Conservation (phyloP, 2,797 vertebrate genomes). For the Petrocephalus sullivani region DNA sequence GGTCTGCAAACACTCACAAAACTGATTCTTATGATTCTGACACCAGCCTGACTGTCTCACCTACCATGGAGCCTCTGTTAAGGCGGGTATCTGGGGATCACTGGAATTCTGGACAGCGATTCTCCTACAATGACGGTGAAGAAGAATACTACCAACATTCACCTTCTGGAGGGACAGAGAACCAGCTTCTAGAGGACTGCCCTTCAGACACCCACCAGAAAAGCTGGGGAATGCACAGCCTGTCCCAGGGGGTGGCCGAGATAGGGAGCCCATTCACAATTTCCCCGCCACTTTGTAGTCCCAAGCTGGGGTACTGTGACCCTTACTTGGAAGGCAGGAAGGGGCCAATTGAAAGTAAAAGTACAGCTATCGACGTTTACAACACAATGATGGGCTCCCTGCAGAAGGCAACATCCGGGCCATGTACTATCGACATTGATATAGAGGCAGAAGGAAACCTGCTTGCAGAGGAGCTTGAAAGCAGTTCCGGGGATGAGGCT, state of each 20-base stretch:
- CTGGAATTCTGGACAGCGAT: constrained; percentile 44
- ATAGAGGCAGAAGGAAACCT: constrained; percentile 61
- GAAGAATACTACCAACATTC: constrained; percentile 46
- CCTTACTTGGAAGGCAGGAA: constrained; percentile 60
- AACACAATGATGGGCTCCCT: constrained; percentile 53
- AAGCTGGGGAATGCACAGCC: constrained; percentile 19
- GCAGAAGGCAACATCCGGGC: constrained; percentile 55
- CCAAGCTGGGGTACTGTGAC: constrained; percentile 65
- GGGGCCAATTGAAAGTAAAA: constrained; percentile 39
- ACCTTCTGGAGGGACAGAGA: constrained; percentile 37
- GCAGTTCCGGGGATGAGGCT: constrained; percentile 39
- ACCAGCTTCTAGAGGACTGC: constrained; percentile 40
- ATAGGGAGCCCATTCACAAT: constrained; percentile 56
- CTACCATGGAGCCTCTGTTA: constrained; percentile 73
- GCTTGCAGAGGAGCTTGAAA: constrained; percentile 43
- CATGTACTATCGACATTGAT: constrained; percentile 63
- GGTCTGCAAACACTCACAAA: constrained; percentile 57
- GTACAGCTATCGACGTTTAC: constrained; percentile 48
- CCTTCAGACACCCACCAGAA: constrained; percentile 35
- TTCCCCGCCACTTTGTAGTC: constrained; percentile 62
- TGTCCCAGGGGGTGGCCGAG: constrained; percentile 12
- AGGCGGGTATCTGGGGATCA: constrained; percentile 47
- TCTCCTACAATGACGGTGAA: constrained; percentile 44
- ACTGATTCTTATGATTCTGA: constrained; percentile 59
- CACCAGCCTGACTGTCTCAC: constrained; percentile 63